Percentiles rank a stretch among this genome's conserved stretches.
Conservation (phyloP, 1,140 invertebrate genomes). For the Ceratina calcarata region DNA sequence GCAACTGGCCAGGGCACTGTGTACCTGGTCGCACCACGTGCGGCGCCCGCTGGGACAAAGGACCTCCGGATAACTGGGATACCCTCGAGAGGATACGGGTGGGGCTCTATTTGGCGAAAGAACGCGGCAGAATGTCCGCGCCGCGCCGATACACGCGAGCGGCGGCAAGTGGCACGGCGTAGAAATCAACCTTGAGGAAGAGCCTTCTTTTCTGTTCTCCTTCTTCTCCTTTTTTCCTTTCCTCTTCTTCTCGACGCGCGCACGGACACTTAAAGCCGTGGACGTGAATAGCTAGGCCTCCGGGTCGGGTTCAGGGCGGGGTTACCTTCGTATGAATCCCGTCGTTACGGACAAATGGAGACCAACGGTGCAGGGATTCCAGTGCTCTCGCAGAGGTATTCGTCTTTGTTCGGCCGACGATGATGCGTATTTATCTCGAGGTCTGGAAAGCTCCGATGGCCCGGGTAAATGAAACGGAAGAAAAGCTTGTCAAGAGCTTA, state of each 20-base stretch:
- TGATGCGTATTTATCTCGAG: constrained; percentile 37
- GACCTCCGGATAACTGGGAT: background rate
- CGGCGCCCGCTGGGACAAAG: constrained; percentile 53
- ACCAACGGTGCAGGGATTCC: constrained; percentile 45
- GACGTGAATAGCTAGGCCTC: constrained; percentile 43
- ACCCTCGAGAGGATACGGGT: background rate
- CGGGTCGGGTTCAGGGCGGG: constrained; percentile 44
- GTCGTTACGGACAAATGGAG: constrained; percentile 63
- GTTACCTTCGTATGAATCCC: constrained; percentile 60
- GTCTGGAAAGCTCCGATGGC: background rate
- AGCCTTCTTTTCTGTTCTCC: constrained; percentile 11
- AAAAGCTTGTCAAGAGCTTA: background rate
- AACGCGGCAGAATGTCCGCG: constrained; percentile 13
- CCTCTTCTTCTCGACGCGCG: constrained; percentile 28
- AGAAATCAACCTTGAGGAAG: constrained; percentile 62
- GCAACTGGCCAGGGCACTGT: background rate
- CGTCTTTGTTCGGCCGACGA: constrained; percentile 59
- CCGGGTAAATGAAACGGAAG: constrained; percentile 11
- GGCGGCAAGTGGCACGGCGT: constrained; percentile 52
- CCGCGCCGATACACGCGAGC: constrained; percentile 14
- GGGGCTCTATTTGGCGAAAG: constrained; percentile 34
- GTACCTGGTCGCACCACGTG: constrained; percentile 41
- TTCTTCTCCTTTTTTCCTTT: background rate
- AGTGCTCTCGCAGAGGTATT: constrained; percentile 6
- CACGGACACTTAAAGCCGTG: constrained; percentile 29